Evolutionary conservation across 2,113 vertebrate genomes (phyloP), one percentile per base, ranked within the genome.

Genomic region (Pelmatolapia mariae): DNA sequence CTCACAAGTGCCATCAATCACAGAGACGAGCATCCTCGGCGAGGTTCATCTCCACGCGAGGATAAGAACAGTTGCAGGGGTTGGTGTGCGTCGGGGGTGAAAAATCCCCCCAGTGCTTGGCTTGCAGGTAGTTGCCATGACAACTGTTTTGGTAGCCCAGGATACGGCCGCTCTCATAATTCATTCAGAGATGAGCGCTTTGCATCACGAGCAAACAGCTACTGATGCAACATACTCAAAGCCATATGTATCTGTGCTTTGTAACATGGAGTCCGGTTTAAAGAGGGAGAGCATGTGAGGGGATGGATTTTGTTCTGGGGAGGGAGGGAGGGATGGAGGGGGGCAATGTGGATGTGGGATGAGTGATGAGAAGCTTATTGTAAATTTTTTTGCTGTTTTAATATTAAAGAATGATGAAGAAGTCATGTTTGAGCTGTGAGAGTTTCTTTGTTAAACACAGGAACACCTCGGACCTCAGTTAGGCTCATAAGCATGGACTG

Each of bases 371-470:
- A 82, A 76, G 29, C 45, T 84, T 81, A 8, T 40, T 93, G 86
- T 91, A 84, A 89, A 86, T 84, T 80, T 13, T 38, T 52, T 83
- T 80, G 61, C 80, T 86, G 86, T 93, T 94, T 94, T 92, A 80
- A 73, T 91, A 92, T 90, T 93, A 91, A 94, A 94, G 80, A 83
- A 66, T 4, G 16, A 80, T 54, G 45, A 87, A 81, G 10, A 24
- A 88, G 57, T 7, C 6, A 7, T 3, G 13, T 36, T 54, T n/a
- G 16, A 50, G 24, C 24, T 66, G n/a, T 24, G 24, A 31, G 61
- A 47, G 36, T 73, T 26, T 24, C 36, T 71, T n/a, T 8, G 26
- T 66, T 80, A 76, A 50, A 76, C 43, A 76, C 15, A 76, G 45
- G 16, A 50, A 29, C 10, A 8, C 71, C 24, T 18, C 10, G 1